phyloP scores from a whole-genome alignment of 1,140 invertebrate species.

The Neodiprion virginianus region DNA sequence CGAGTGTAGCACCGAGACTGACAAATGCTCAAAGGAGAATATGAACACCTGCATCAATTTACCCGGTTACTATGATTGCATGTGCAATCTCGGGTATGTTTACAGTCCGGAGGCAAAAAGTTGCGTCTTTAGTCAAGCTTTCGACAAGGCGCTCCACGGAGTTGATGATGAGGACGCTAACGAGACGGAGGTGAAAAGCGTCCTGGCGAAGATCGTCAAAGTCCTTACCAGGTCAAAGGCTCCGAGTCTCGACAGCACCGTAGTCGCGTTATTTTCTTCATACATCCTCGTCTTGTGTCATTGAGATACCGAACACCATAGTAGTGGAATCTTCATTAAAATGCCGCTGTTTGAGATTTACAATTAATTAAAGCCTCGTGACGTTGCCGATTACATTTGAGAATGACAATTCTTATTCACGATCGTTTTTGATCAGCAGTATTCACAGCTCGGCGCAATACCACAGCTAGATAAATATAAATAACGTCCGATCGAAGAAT shows the following conservation, averaged over 20 bases:
- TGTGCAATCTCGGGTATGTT: slow-evolving; percentile 60
- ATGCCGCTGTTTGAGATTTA: too few relatives aligned
- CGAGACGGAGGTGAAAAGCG: slow-evolving; percentile 14
- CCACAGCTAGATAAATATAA: too few relatives aligned
- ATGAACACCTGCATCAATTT: slow-evolving; percentile 66
- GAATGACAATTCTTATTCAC: too few relatives aligned
- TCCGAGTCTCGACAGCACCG: neutral
- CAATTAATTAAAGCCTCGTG: too few relatives aligned
- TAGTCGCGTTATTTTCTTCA: neutral
- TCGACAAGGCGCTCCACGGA: slow-evolving; percentile 23
- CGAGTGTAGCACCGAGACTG: slow-evolving; percentile 60
- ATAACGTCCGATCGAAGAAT: too few relatives aligned
- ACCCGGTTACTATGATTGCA: slow-evolving; percentile 61
- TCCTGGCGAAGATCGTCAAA: slow-evolving; percentile 29
- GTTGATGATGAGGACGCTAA: slow-evolving; percentile 18
- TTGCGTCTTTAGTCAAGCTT: slow-evolving; percentile 32
- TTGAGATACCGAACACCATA: neutral
- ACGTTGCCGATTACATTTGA: too few relatives aligned
- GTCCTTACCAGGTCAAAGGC: slow-evolving; percentile 30
- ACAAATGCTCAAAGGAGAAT: slow-evolving; percentile 55
- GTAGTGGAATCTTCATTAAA: too few relatives aligned
- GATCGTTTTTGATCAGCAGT: too few relatives aligned
- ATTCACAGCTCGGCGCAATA: too few relatives aligned
- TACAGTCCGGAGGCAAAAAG: slow-evolving; percentile 43
- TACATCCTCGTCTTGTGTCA: neutral